Conservation (phyloP, 2,797 vertebrate genomes). For the Spheniscus humboldti region DNA sequence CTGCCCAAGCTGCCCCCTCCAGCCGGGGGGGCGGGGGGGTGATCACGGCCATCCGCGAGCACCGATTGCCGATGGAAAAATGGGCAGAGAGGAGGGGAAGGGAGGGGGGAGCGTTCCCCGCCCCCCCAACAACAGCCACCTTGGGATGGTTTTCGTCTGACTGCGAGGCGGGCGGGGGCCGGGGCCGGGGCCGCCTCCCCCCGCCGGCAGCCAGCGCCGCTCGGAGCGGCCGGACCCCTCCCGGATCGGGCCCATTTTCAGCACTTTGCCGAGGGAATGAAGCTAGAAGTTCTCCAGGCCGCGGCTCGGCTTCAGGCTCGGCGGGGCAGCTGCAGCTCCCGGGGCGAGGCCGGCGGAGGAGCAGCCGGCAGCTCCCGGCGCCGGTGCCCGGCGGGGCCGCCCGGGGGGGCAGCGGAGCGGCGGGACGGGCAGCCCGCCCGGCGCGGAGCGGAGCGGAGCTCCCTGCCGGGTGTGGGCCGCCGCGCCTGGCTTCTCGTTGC, state of each 20-base stretch:
- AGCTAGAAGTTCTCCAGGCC: neutral
- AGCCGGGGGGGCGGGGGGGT: neutral
- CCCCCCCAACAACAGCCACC: neutral
- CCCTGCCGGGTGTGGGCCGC: neutral
- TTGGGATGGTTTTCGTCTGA: neutral
- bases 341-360: neutral
- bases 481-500: neutral
- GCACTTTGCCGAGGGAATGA: neutral
- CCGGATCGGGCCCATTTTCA: neutral
- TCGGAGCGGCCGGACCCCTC: neutral
- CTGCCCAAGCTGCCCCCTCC: neutral
- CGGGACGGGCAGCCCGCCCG: neutral
- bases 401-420: neutral
- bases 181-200: no score
- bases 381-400: neutral
- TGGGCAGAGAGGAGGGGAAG: neutral
- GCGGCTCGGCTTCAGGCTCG: neutral
- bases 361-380: neutral
- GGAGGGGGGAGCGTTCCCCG: no score
- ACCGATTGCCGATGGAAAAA: neutral
- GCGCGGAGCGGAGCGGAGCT: neutral
- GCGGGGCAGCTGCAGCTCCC: neutral
- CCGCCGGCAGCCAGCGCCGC: neutral
- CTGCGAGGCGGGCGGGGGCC: neutral
- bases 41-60: neutral